Evolutionary conservation across 2,113 vertebrate species (phyloP).

Genomic region (Apodemus speciosus): DNA sequence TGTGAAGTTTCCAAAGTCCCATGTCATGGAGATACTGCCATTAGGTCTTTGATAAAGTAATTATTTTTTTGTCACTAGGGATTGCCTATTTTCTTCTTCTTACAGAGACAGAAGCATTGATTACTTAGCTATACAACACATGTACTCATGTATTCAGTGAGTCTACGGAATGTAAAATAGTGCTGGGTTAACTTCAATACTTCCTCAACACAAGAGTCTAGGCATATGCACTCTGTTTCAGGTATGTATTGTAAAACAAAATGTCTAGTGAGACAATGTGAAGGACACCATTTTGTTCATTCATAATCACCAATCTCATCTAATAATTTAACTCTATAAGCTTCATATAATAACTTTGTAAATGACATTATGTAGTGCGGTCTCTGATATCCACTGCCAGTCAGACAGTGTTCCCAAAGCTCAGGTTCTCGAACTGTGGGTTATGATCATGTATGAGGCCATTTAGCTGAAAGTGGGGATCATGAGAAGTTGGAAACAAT

Average conservation of each 20-base stretch:
- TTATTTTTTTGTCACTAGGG: neutral
- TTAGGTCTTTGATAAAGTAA: neutral
- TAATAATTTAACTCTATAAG: neutral
- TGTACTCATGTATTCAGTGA: neutral
- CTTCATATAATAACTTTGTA: neutral
- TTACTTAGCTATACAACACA: neutral
- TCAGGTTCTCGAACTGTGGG: neutral
- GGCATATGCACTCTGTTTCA: neutral
- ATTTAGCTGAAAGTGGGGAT: neutral
- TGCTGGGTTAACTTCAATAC: neutral
- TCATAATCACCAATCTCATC: neutral
- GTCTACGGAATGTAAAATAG: neutral
- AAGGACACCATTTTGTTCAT: neutral
- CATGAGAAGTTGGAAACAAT: too few relatives aligned
- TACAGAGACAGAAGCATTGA: neutral
- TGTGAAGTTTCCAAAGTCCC: neutral
- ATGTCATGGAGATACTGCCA: neutral
- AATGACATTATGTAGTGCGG: neutral
- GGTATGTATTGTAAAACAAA: neutral
- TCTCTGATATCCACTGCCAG: neutral
- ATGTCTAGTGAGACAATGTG: neutral
- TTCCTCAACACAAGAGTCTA: neutral
- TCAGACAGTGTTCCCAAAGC: neutral
- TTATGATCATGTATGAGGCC: neutral
- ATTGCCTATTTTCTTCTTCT: neutral